phyloP scores from a whole-genome alignment of 2,888 invertebrate species.

The Rhagonycha lutea region DNA sequence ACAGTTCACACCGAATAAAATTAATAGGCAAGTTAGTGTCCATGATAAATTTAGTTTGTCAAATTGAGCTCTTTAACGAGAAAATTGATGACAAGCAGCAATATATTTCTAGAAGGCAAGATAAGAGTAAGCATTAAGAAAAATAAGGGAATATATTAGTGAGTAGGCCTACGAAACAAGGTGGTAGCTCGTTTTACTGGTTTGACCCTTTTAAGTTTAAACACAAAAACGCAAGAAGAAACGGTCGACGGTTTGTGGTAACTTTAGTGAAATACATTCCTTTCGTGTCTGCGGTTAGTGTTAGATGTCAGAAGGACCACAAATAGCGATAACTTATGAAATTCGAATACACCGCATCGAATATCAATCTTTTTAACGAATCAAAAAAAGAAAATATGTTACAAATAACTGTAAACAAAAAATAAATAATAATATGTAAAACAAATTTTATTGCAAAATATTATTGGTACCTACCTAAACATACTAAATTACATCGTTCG shows the following conservation, averaged over 20 bases:
- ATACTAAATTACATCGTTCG: background rate
- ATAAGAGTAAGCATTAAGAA: background rate
- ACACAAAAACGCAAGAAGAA: conserved; percentile 24
- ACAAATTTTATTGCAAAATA: background rate
- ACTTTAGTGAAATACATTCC: conserved; percentile 44
- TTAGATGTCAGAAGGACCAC: conserved; percentile 46
- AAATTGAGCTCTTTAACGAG: background rate
- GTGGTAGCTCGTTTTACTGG: conserved; percentile 17
- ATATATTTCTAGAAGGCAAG: background rate
- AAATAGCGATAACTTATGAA: conserved; percentile 41
- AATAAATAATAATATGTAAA: conserved; percentile 1
- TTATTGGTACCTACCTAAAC: background rate
- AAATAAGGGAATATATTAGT: background rate
- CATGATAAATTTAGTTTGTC: background rate
- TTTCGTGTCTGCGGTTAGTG: conserved; percentile 45
- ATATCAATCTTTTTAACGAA: conserved; percentile 36
- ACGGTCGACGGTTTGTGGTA: conserved; percentile 29
- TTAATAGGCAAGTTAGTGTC: background rate
- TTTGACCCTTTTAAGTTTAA: conserved; percentile 28
- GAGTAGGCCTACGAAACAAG: conserved; percentile 1
- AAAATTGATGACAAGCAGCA: background rate
- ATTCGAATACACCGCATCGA: conserved; percentile 41
- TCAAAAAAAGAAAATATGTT: conserved; percentile 21
- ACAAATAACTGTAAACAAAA: conserved; percentile 22
- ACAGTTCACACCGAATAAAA: background rate